These are phyloP conservation scores for Baryphthengus martii DNA, from an alignment of 2,113 vertebrate genomes.

Conservation along the genomic window DNA sequence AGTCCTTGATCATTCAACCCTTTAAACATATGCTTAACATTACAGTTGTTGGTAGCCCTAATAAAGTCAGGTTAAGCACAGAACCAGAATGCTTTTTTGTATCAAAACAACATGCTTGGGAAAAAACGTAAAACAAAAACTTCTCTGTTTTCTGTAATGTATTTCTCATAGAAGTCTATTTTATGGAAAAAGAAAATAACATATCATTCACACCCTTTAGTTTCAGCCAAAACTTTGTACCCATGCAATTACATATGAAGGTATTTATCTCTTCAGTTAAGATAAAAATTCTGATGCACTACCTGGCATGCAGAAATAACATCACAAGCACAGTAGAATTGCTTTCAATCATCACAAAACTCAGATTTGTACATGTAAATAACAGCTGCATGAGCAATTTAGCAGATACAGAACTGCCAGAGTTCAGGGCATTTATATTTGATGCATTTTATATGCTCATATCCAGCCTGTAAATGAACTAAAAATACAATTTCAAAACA, in stretches of 20 bases:
- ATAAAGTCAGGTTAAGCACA: neutral
- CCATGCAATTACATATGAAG: neutral
- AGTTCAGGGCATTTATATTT: constrained; percentile 35
- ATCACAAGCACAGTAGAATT: neutral
- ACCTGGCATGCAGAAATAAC: constrained; percentile 21
- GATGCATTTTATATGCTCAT: constrained; percentile 20
- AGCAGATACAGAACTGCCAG: constrained; percentile 14
- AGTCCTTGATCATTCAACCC: neutral
- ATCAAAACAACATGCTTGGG: neutral
- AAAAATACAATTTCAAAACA: constrained; percentile 47
- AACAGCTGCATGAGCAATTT: constrained; percentile 46
- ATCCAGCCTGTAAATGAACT: neutral
- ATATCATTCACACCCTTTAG: neutral
- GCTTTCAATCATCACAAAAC: neutral
- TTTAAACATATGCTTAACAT: neutral
- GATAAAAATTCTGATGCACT: constrained; percentile 2
- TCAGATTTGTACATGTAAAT: constrained; percentile 26
- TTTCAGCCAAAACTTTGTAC: constrained; percentile 8
- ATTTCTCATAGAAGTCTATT: neutral
- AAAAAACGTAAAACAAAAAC: neutral
- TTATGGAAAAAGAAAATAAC: neutral
- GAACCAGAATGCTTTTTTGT: neutral
- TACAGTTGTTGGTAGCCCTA: neutral
- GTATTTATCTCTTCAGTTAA: neutral
- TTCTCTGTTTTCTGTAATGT: neutral